phyloP scores from a whole-genome alignment of 2,113 vertebrate genomes.

The Jacana jacana region DNA sequence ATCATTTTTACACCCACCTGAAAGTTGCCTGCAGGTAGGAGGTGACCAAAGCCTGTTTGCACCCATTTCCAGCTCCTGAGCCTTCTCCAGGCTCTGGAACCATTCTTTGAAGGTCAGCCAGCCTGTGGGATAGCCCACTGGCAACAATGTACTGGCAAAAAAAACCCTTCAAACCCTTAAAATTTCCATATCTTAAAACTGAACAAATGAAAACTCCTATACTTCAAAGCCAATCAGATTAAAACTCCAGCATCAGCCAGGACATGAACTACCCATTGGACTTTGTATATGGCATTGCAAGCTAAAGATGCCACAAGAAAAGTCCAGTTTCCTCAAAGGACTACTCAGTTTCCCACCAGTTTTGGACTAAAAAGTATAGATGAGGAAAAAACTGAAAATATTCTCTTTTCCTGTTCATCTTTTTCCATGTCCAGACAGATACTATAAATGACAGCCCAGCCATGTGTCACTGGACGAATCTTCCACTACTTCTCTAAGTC shows the following conservation, averaged over 20 bases:
- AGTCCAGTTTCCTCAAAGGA: background rate
- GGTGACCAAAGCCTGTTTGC: background rate
- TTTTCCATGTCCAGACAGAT: background rate
- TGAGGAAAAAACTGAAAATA: background rate
- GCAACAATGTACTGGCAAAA: background rate
- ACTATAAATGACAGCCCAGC: background rate
- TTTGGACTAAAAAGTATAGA: background rate
- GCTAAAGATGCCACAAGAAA: background rate
- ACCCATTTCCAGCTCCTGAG: background rate
- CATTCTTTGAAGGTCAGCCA: background rate
- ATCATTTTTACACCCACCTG: background rate
- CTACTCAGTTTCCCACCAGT: background rate
- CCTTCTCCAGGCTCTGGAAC: background rate
- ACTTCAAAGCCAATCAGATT: background rate
- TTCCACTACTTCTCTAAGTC: background rate
- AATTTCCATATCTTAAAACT: fast-evolving
- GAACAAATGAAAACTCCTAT: background rate
- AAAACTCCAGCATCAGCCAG: background rate
- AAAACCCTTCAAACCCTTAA: background rate
- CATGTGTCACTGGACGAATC: background rate
- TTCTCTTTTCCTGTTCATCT: background rate
- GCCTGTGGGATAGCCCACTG: background rate
- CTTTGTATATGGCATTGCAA: background rate
- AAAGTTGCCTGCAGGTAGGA: background rate
- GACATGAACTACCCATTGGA: background rate